Percentiles rank a stretch among this genome's conserved stretches.
Conservation (phyloP, 2,113 vertebrate genomes). For the Leptocoma aspasia region DNA sequence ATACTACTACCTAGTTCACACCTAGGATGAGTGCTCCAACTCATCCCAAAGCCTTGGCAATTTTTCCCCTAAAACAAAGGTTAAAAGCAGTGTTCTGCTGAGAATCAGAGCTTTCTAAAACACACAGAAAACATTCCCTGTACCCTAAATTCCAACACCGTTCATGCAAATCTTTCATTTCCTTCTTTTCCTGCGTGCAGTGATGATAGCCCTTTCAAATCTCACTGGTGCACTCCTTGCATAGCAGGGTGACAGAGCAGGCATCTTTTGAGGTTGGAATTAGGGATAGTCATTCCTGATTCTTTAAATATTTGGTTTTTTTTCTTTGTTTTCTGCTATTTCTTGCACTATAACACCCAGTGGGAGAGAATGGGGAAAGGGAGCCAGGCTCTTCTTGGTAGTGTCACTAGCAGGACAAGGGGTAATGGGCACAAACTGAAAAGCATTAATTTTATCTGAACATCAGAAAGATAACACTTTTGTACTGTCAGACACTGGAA, state of each 20-base stretch:
- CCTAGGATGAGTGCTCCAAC: too few relatives aligned
- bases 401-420: not conserved
- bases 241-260: not conserved
- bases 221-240: rapidly evolving
- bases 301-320: not conserved
- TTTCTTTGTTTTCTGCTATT: not conserved
- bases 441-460: not conserved
- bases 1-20: too few relatives aligned
- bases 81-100: too few relatives aligned
- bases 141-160: too few relatives aligned
- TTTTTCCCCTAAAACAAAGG: too few relatives aligned
- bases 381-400: not conserved
- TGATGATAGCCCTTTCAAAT: not conserved
- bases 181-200: rapidly evolving
- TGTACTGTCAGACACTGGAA: not conserved
- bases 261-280: not conserved
- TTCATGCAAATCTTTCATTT: not conserved
- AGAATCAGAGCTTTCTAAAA: too few relatives aligned
- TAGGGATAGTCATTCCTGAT: not conserved
- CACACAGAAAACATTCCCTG: too few relatives aligned
- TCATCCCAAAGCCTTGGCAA: too few relatives aligned
- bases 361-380: not conserved
- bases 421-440: not conserved
- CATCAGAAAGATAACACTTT: rapidly evolving
- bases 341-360: rapidly evolving